Evolutionary conservation across 2,888 invertebrate species (phyloP).

Genomic region (Arenicola marina): DNA sequence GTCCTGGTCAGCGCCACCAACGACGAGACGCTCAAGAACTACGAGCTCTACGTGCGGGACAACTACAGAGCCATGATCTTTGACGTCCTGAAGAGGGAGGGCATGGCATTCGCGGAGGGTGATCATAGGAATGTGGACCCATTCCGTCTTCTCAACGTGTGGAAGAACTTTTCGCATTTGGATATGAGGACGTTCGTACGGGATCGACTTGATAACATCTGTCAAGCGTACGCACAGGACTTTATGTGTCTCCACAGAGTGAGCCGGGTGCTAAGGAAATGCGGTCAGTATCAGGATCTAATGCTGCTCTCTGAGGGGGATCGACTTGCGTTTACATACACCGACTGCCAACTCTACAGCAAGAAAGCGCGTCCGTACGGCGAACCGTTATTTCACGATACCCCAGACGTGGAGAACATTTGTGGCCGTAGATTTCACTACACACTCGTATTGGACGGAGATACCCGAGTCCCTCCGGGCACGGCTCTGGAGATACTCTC

Average conservation of each 20-base stretch:
- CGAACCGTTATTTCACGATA: slow-evolving; percentile 45
- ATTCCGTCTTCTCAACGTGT: slow-evolving; percentile 39
- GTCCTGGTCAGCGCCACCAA: slow-evolving; percentile 48
- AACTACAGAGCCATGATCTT: slow-evolving; percentile 32
- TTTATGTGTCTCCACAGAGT: slow-evolving; percentile 51
- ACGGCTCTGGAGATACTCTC: slow-evolving; percentile 42
- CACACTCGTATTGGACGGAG: slow-evolving; percentile 48
- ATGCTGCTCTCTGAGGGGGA: slow-evolving; percentile 49
- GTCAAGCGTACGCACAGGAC: slow-evolving; percentile 28
- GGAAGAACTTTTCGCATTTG: slow-evolving; percentile 41
- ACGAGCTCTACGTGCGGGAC: slow-evolving; percentile 28
- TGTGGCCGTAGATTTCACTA: slow-evolving; percentile 46
- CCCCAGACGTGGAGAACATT: slow-evolving; percentile 46
- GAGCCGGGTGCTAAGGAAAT: slow-evolving; percentile 46
- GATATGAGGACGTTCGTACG: slow-evolving; percentile 38
- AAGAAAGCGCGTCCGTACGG: slow-evolving; percentile 39
- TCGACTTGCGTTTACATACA: slow-evolving; percentile 43
- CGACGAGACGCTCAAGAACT: slow-evolving; percentile 38
- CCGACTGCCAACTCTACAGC: slow-evolving; percentile 42
- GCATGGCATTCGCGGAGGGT: slow-evolving; percentile 26
- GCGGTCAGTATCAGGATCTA: slow-evolving; percentile 53
- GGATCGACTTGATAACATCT: neutral
- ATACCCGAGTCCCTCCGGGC: slow-evolving; percentile 44
- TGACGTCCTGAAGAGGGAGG: neutral
- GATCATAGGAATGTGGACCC: slow-evolving; percentile 39